These are phyloP conservation scores for Eubasilissa splendida DNA, from an alignment of 2,888 invertebrate genomes.

Conservation along the genomic window DNA sequence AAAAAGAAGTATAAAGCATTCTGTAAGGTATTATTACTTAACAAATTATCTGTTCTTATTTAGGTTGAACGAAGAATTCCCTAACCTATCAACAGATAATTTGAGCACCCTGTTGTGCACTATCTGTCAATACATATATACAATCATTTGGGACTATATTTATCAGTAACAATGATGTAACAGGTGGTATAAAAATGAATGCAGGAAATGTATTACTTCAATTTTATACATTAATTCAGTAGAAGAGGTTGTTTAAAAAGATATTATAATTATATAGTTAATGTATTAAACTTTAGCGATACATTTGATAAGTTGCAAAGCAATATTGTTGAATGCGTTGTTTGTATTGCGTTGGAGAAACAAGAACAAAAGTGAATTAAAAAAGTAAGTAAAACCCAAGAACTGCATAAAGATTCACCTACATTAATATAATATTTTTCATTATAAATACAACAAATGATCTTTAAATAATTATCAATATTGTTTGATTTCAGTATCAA, in stretches of 20 bases:
- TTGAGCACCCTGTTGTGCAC: slow-evolving; percentile 3
- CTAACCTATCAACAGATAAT: slow-evolving; percentile 6
- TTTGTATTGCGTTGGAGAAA: not conserved
- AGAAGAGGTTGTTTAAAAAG: no score
- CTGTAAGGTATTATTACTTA: no score
- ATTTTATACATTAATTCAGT: no score
- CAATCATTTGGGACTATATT: not conserved
- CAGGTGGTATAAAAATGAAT: not conserved
- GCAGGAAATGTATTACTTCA: no score
- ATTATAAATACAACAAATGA: no score
- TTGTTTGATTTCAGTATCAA: not conserved
- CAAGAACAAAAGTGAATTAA: no score
- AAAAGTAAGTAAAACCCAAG: no score
- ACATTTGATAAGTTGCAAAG: not conserved
- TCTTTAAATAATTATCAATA: no score
- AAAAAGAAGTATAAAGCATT: no score
- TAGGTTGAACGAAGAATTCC: slow-evolving; percentile 6
- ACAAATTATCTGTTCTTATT: not conserved
- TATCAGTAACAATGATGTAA: not conserved
- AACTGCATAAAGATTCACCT: no score
- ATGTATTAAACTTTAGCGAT: not conserved
- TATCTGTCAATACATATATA: not conserved
- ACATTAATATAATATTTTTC: no score
- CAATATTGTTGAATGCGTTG: not conserved
- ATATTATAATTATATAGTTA: not conserved